Percentiles rank a stretch among this genome's conserved stretches.
These are phyloP conservation scores for Drosophila equinoxialis DNA, from an alignment of 1,140 invertebrate genomes.

Conservation along the genomic window DNA sequence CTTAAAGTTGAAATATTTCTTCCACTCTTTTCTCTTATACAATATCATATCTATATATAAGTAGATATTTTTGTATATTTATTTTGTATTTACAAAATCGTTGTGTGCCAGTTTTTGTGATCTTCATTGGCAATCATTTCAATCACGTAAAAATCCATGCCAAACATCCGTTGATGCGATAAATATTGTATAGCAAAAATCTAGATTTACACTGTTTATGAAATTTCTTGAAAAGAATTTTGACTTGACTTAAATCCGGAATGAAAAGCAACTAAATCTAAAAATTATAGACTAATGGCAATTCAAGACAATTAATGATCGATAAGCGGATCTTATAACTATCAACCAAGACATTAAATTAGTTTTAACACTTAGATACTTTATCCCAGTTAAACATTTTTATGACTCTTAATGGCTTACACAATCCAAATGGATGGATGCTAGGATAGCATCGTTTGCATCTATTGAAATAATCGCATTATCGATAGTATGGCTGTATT, in stretches of 20 bases:
- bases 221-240: too few species aligned
- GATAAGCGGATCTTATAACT: not conserved
- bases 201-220: not conserved
- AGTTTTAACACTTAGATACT: not conserved
- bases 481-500: too few species aligned
- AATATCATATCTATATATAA: slow-evolving; percentile 5
- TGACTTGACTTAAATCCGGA: not conserved
- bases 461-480: too few species aligned
- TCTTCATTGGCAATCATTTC: slow-evolving; percentile 35
- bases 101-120: slow-evolving; percentile 58
- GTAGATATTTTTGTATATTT: not conserved
- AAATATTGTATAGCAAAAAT: slow-evolving; percentile 18
- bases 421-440: not conserved
- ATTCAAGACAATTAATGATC: not conserved
- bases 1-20: too few species aligned
- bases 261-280: not conserved
- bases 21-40: not conserved
- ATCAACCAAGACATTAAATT: not conserved
- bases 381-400: too few species aligned
- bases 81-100: slow-evolving; percentile 25
- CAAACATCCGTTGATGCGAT: slow-evolving; percentile 66
- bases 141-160: slow-evolving; percentile 54
- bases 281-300: not conserved
- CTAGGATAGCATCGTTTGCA: not conserved
- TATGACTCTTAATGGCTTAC: not conserved